These are phyloP conservation scores for Kryptopterus vitreolus DNA, from an alignment of 2,797 vertebrate species.

Conservation along the genomic window DNA sequence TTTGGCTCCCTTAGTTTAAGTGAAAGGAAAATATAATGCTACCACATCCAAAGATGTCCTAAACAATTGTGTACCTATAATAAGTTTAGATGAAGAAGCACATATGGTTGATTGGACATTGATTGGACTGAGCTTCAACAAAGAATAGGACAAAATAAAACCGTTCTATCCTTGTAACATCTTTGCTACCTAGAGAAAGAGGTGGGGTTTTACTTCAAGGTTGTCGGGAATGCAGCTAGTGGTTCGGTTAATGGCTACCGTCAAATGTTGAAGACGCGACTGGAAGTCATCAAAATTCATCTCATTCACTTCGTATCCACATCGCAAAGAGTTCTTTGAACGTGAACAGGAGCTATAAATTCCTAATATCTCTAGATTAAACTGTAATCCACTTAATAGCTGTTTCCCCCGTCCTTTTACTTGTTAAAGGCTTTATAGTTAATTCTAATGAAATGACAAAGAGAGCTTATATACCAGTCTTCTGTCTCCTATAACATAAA, in stretches of 20 bases:
- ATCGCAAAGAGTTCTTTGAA: not conserved
- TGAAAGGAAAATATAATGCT: no score
- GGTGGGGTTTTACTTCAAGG: constrained; percentile 3
- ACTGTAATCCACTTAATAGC: not conserved
- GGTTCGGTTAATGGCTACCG: not conserved
- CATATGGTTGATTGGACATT: no score
- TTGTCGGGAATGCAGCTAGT: not conserved
- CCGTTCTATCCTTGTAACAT: no score
- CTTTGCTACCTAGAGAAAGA: constrained; percentile 10
- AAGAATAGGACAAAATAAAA: no score
- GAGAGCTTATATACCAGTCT: constrained; percentile 1
- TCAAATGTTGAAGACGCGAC: not conserved
- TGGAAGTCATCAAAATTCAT: constrained; percentile 1
- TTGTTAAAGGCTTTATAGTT: not conserved
- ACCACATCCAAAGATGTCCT: no score
- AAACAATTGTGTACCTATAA: no score
- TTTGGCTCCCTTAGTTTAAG: no score
- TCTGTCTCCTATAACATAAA: not conserved
- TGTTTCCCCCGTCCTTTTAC: not conserved
- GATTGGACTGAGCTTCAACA: not conserved
- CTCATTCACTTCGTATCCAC: not conserved
- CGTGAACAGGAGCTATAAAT: no score
- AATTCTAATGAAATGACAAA: not conserved
- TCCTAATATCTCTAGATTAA: not conserved
- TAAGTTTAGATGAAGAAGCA: no score